Base-by-base conservation (phyloP, 2,113 vertebrate genomes). In the Elephas maximus region DNA sequence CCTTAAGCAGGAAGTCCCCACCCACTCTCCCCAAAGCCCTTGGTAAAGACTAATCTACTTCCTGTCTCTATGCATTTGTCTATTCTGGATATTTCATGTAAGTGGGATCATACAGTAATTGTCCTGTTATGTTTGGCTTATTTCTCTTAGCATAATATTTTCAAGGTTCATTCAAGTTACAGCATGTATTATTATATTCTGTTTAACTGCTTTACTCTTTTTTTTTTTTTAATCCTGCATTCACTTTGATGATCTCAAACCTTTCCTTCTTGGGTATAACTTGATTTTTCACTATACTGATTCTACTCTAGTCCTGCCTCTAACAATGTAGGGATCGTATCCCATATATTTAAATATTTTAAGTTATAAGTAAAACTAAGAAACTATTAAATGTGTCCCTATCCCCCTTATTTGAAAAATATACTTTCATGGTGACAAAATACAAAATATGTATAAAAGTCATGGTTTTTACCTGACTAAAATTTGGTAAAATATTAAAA, bases 381-480 rank as follows among this genome's bases (percentile, higher is more conserved):
- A 57, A 48, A 45, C n/a, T 67, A 33, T 87, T 73, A 85, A 78
- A 62, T 91, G 28, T 26, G 45, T n/a, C 63, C 26, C 51, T 78
- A 53, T 89, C 24, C 53, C 77, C 15, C 20, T 73, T 95, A 37
- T 12, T 93, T 74, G 53, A 60, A 12, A 79, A 63, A 90, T 65
- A 90, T 3, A 67, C 53, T 93, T 93, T 86, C 41, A 90, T 79
- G 79, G 5, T n/a, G n/a, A 78, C 44, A 73, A 93, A 85, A 79
- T 2, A 63, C 18, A 73, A 85, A 33, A 62, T 37, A 37, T 37
- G 37, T n/a, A 69, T 83, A 88, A 51, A 90, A 63, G 10, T 11
- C 18, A 6, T 57, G 21, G 17, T 84, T 90, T 92, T 79, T 89
- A 79, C 17, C 10, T 85, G 63, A 90, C 65, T 51, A 15, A 80